A percentile compares a stretch with the other conserved stretches of the same genome.
Conservation (phyloP, 1,140 invertebrate species). For the Lordiphosa collinella region DNA sequence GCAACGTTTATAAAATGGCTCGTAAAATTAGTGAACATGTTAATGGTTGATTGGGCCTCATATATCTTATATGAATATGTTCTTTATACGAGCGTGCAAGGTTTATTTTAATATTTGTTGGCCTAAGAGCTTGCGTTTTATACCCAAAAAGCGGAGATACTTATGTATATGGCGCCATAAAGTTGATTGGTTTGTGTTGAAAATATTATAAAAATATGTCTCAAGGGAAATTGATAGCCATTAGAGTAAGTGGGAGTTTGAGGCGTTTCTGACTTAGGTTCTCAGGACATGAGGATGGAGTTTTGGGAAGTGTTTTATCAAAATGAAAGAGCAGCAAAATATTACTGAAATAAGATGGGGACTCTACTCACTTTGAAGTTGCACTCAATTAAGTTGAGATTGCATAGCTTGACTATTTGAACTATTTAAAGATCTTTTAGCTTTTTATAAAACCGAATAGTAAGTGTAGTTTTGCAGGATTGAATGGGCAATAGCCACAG, state of each 20-base stretch:
- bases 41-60: conserved; percentile 69
- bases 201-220: conserved; percentile 47
- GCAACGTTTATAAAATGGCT: conserved; percentile 57
- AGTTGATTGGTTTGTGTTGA: conserved; percentile 69
- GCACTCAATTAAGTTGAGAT: too few species aligned
- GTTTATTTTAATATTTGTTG: conserved; percentile 33
- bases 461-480: too few species aligned
- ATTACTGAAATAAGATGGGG: too few species aligned
- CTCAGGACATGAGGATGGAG: too few species aligned
- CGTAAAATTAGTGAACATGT: conserved; percentile 77
- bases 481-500: too few species aligned
- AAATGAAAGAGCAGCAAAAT: too few species aligned
- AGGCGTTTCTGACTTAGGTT: background rate
- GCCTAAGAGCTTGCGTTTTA: conserved; percentile 25
- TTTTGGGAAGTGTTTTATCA: too few species aligned
- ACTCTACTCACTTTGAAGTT: too few species aligned
- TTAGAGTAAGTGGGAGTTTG: background rate
- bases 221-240: conserved; percentile 11
- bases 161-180: conserved; percentile 41
- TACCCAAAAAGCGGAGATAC: conserved; percentile 28
- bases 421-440: too few species aligned
- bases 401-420: too few species aligned
- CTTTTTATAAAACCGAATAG: too few species aligned
- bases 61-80: conserved; percentile 43
- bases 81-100: conserved; percentile 19